Evolutionary conservation across 2,888 invertebrate species (phyloP).

Genomic region (Portevinia maculata): DNA sequence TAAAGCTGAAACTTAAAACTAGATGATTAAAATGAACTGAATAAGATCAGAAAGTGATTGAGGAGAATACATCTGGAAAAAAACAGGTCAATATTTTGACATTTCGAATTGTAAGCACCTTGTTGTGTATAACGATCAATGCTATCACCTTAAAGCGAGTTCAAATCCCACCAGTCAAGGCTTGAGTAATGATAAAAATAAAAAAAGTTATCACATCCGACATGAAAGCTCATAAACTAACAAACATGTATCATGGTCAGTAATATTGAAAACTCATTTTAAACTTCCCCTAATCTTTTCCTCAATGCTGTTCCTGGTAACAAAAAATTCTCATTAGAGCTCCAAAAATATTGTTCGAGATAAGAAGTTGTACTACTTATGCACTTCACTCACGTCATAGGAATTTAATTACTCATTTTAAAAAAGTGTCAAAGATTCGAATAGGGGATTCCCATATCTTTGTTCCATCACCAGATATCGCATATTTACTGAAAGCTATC

Average conservation of each 20-base stretch:
- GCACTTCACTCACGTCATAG: conserved; percentile 14
- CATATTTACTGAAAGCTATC: conserved; percentile 11
- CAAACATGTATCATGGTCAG: too few relatives aligned
- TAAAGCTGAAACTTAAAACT: too few relatives aligned
- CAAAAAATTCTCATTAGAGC: not conserved
- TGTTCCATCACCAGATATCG: not conserved
- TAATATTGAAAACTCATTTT: too few relatives aligned
- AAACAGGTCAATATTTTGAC: too few relatives aligned
- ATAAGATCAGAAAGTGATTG: too few relatives aligned
- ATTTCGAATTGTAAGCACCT: too few relatives aligned
- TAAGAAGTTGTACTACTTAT: conserved; percentile 25
- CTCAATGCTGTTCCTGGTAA: not conserved
- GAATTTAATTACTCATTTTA: conserved; percentile 14
- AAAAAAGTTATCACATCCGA: too few relatives aligned
- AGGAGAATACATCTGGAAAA: too few relatives aligned
- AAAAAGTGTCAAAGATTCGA: not conserved
- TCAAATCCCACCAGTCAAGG: too few relatives aligned
- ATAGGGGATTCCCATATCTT: conserved; percentile 27
- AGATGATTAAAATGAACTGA: too few relatives aligned
- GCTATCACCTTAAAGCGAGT: not conserved
- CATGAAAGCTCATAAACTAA: too few relatives aligned
- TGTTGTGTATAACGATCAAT: not conserved
- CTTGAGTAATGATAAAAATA: too few relatives aligned
- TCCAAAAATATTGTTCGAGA: conserved; percentile 34
- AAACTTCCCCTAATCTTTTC: not conserved